Conservation (phyloP, 1,140 invertebrate genomes). For the Drosophila saltans region DNA sequence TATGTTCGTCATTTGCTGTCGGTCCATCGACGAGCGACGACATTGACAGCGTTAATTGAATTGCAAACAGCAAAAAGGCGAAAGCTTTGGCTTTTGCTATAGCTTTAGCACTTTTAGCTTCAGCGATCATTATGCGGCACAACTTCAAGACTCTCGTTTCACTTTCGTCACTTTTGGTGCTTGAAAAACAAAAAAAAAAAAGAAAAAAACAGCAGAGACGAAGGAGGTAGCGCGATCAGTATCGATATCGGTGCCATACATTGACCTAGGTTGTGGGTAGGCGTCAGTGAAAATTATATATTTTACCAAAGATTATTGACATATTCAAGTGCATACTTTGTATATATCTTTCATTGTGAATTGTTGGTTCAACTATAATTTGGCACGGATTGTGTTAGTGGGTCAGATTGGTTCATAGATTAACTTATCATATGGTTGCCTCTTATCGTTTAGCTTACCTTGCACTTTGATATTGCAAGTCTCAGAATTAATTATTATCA, state of each 20-base stretch:
- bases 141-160: slow-evolving; percentile 6
- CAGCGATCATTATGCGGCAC: slow-evolving; percentile 3
- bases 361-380: too few species aligned
- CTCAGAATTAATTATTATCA: not conserved
- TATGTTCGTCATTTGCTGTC: slow-evolving; percentile 5
- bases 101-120: not conserved
- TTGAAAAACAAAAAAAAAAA: not conserved
- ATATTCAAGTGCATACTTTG: too few species aligned
- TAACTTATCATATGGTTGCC: not conserved
- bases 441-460: not conserved
- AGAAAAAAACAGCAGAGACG: not conserved
- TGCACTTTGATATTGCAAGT: not conserved
- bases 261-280: slow-evolving; percentile 47
- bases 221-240: not conserved
- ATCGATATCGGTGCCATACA: slow-evolving; percentile 16
- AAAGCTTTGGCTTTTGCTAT: slow-evolving; percentile 2
- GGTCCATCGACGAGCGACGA: slow-evolving; percentile 32
- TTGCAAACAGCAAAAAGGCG: slow-evolving; percentile 63
- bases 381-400: too few species aligned
- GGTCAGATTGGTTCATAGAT: not conserved
- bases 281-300: not conserved
- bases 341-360: too few species aligned
- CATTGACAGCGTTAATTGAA: slow-evolving; percentile 75
- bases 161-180: slow-evolving; percentile 12
- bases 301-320: not conserved